Evolutionary conservation across 2,113 vertebrate species (phyloP).

Genomic region (Podocnemis expansa): DNA sequence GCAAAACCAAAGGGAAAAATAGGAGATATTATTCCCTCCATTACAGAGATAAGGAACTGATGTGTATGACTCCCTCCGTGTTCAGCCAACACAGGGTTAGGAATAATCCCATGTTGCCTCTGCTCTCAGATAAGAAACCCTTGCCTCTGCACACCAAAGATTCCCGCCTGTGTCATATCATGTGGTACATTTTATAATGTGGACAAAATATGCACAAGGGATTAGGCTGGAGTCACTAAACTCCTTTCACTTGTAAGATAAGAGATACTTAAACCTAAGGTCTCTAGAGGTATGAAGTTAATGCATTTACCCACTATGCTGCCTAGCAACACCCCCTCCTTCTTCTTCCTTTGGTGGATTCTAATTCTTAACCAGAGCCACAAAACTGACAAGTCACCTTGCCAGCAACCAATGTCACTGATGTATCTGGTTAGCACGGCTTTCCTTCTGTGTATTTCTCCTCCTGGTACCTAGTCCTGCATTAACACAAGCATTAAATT

Average conservation of each 20-base stretch:
- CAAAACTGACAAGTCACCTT: not conserved
- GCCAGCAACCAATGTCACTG: not conserved
- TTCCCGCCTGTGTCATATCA: not conserved
- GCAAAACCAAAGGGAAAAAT: conserved; percentile 6
- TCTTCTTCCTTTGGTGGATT: not conserved
- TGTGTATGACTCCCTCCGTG: not conserved
- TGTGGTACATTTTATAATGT: not conserved
- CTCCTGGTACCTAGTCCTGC: accelerated
- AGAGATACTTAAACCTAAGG: not conserved
- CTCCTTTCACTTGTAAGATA: not conserved
- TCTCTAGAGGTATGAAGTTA: not conserved
- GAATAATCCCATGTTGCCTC: conserved; percentile 32
- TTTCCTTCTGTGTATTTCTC: not conserved
- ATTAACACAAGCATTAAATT: not conserved
- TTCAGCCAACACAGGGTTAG: not conserved
- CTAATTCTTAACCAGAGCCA: not conserved
- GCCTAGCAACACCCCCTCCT: not conserved
- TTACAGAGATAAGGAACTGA: conserved; percentile 33
- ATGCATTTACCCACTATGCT: accelerated
- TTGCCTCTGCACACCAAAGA: not conserved
- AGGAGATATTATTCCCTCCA: not conserved
- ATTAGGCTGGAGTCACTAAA: not conserved
- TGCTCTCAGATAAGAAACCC: conserved; percentile 3
- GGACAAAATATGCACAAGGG: not conserved
- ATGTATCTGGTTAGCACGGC: not conserved